Conservation (phyloP, 92 coral and sea anemone genomes). For the Meandrina meandrites region DNA sequence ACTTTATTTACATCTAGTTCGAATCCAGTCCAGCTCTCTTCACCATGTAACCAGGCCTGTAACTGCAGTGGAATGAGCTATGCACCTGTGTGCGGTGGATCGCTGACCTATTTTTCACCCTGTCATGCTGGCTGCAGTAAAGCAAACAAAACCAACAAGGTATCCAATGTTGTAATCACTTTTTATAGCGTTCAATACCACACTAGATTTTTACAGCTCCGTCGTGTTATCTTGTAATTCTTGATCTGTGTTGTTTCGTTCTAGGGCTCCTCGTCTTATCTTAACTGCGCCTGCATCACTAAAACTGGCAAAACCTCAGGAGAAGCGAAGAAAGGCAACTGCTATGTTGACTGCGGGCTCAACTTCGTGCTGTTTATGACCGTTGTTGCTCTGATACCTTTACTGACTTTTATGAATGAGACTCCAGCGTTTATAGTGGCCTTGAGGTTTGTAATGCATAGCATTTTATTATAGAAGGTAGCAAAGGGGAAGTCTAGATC, state of each 20-base stretch:
- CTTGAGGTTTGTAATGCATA: conserved; percentile 54
- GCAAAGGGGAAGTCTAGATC: no score
- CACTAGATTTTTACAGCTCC: background rate
- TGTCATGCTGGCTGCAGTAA: conserved; percentile 77
- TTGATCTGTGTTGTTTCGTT: background rate
- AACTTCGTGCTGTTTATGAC: conserved; percentile 54
- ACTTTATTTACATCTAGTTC: conserved; percentile 41
- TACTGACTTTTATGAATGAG: conserved; percentile 58
- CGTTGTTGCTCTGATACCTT: conserved; percentile 36
- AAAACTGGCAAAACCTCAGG: background rate
- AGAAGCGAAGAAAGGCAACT: conserved; percentile 46
- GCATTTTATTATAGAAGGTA: no score
- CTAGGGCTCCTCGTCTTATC: background rate
- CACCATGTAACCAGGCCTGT: conserved; percentile 66
- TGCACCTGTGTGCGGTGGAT: conserved; percentile 68
- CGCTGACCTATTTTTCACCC: conserved; percentile 68
- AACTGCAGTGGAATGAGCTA: conserved; percentile 49
- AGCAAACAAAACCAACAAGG: conserved; percentile 5
- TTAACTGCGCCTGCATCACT: conserved; percentile 27
- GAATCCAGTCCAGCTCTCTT: conserved; percentile 20
- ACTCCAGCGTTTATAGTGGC: conserved; percentile 70
- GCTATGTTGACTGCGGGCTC: conserved; percentile 69
- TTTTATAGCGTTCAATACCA: background rate
- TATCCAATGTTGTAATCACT: background rate
- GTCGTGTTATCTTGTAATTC: background rate